Conservation (phyloP, 2,888 invertebrate species). For the Metalampra italica region DNA sequence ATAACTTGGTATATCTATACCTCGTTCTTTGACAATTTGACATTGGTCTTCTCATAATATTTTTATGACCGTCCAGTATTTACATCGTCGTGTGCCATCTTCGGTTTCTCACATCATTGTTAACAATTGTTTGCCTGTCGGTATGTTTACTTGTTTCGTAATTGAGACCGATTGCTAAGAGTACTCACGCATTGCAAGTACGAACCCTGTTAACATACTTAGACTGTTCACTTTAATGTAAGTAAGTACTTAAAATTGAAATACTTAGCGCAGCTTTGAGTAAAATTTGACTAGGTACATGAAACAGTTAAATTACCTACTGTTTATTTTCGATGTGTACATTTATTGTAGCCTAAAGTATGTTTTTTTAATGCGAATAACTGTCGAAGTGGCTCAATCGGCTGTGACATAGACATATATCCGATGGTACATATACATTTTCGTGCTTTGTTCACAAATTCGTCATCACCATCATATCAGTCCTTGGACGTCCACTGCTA, state of each 20-base stretch:
- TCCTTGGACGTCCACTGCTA: too few species aligned
- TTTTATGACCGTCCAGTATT: background rate
- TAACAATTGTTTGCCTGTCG: conserved; percentile 27
- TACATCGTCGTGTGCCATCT: background rate
- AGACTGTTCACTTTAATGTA: conserved; percentile 23
- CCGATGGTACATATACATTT: too few species aligned
- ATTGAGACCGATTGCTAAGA: conserved; percentile 50
- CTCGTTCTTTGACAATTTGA: too few species aligned
- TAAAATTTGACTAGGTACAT: background rate
- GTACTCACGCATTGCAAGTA: conserved; percentile 36
- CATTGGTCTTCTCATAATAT: too few species aligned
- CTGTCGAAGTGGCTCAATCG: too few species aligned
- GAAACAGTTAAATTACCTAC: background rate
- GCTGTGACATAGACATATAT: too few species aligned
- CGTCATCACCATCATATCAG: too few species aligned
- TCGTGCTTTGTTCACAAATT: too few species aligned
- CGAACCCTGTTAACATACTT: background rate
- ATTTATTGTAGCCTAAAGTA: too few species aligned
- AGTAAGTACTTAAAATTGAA: conserved; percentile 11
- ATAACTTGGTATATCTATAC: too few species aligned
- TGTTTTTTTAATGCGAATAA: too few species aligned
- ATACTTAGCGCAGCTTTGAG: background rate
- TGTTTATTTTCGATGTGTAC: background rate
- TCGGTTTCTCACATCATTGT: conserved; percentile 10
- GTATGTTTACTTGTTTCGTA: conserved; percentile 46